Conservation (phyloP, 1,140 invertebrate genomes). For the Drosophila pseudoananassae region DNA sequence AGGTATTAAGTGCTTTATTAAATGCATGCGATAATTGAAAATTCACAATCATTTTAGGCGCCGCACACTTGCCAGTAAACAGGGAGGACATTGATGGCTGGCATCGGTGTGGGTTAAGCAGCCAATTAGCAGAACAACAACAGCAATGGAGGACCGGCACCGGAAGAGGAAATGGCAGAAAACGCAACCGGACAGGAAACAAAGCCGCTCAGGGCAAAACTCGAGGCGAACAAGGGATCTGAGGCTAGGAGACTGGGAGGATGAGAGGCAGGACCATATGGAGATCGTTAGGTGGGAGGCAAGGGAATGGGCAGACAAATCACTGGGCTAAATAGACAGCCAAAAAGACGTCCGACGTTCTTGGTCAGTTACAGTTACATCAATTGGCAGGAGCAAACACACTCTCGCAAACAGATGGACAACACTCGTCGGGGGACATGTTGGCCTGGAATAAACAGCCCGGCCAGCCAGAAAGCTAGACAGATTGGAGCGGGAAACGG, state of each 20-base stretch:
- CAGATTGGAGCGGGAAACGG: constrained; percentile 11
- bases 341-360: constrained; percentile 71
- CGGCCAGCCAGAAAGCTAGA: constrained; percentile 58
- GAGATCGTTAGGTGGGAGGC: neutral
- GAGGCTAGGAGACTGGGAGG: neutral
- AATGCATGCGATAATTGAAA: constrained; percentile 68
- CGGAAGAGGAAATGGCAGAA: constrained; percentile 26
- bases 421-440: constrained; percentile 73
- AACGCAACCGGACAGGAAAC: constrained; percentile 32
- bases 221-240: constrained; percentile 12
- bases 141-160: constrained; percentile 8
- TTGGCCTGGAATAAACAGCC: constrained; percentile 43
- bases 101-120: constrained; percentile 61
- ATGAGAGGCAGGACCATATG: neutral
- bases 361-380: constrained; percentile 72
- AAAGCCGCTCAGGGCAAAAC: constrained; percentile 26
- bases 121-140: constrained; percentile 66
- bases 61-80: constrained; percentile 27
- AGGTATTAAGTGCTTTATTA: constrained; percentile 54
- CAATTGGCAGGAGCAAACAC: constrained; percentile 59
- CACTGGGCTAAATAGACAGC: constrained; percentile 74
- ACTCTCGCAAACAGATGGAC: constrained; percentile 27
- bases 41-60: constrained; percentile 62
- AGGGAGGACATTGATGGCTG: constrained; percentile 42
- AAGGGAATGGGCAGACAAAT: constrained; percentile 44